Evolutionary conservation across 2,888 invertebrate species (phyloP), one percentile per base, ranked within the genome.

Genomic region (Ichneumoninae sp.): DNA sequence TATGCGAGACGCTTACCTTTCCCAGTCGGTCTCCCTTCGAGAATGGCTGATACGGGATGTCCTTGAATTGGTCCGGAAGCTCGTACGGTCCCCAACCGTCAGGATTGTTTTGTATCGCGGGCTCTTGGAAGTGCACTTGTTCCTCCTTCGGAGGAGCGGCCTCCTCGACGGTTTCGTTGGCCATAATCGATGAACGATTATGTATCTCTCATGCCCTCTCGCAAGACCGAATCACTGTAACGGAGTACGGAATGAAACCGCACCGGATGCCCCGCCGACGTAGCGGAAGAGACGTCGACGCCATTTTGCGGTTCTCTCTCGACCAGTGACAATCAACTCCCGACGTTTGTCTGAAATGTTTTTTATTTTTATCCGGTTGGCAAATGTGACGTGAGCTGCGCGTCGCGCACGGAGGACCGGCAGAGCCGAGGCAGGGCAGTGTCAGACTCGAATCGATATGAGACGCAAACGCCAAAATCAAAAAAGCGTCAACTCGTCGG

Each of bases 31-130:
- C 99, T 85, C 98, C 98, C 94, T 99, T 99, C 89, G 99, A 98
- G 94, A 99, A 99, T 57, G 99, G 99, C 94, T 99, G 99, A 94
- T 99, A 99, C 10, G 99, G 99, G 96, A 99, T 98, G 94, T 98
- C 98, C 92, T 97, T 97, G 94, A 98, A 99, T 91, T 98, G 97
- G 83, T 98, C 98, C 76, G 98, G 98, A 94, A 98, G 95, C 94
- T 97, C 97, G 94, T 97, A 97, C 65, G 99, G 99, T 16, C 99
- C 99, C 99, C 99, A 99, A 93, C 99, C 99, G 87, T 96, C 96
- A 1, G 97, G 96, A 94, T 98, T 97, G 90, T 97, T 97, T 92
- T 97, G 97, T 90, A 97, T 97, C 79, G 96, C 94, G 0, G 97
- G 97, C 10, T 96, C 95, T 86, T 95, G 94, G 90, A 97, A 97